These are phyloP conservation scores for Tetrapedia diversipes DNA, from an alignment of 2,888 invertebrate species.

Conservation along the genomic window DNA sequence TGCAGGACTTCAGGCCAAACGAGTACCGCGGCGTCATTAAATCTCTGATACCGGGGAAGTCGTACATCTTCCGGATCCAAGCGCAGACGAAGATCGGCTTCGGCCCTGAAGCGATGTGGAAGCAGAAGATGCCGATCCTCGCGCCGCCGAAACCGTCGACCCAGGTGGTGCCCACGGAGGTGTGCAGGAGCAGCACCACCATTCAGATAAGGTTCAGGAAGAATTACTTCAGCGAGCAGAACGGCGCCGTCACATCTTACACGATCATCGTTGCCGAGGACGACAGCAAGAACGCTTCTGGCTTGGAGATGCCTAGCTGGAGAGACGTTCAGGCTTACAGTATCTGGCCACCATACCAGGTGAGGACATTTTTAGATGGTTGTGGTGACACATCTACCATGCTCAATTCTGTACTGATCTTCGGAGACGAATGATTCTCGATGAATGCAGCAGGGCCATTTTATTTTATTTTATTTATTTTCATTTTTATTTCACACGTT, in stretches of 20 bases:
- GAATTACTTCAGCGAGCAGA: slow-evolving; percentile 94
- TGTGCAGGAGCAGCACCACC: slow-evolving; percentile 89
- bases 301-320: slow-evolving; percentile 95
- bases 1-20: slow-evolving; percentile 87
- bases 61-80: slow-evolving; percentile 92
- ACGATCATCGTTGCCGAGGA: slow-evolving; percentile 96
- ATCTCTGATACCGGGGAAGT: slow-evolving; percentile 90
- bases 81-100: slow-evolving; percentile 93
- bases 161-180: slow-evolving; percentile 90
- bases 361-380: slow-evolving; percentile 71
- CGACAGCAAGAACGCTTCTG: slow-evolving; percentile 91
- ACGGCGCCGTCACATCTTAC: slow-evolving; percentile 92
- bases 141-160: slow-evolving; percentile 89
- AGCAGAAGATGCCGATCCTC: slow-evolving; percentile 93
- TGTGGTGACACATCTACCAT: neutral
- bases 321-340: slow-evolving; percentile 94
- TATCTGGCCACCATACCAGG: slow-evolving; percentile 97
- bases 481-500: too few species aligned
- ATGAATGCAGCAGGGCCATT: too few species aligned
- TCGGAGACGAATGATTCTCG: too few species aligned
- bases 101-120: slow-evolving; percentile 89
- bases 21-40: slow-evolving; percentile 89
- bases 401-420: too few species aligned
- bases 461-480: too few species aligned
- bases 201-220: slow-evolving; percentile 94